Conservation (phyloP, 2,888 invertebrate species). For the Tridacna crocea region DNA sequence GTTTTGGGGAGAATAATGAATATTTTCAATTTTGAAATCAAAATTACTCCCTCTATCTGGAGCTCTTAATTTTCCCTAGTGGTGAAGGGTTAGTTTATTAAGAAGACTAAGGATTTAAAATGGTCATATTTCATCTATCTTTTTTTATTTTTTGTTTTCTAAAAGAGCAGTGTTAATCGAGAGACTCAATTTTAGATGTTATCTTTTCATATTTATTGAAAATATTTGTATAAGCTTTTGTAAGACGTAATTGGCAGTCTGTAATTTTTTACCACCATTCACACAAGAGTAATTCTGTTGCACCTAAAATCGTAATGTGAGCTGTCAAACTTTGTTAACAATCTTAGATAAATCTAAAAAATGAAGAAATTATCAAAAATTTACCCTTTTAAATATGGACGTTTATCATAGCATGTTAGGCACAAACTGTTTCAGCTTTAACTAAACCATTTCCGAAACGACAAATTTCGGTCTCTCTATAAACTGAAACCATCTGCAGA, state of each 20-base stretch:
- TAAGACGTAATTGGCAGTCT: background rate
- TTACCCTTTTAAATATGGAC: background rate
- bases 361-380: constrained; percentile 16
- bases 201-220: constrained; percentile 18
- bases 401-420: too few species aligned
- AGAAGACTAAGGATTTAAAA: background rate
- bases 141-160: constrained; percentile 3
- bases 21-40: too few species aligned
- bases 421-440: too few species aligned
- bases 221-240: constrained; percentile 19
- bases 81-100: too few species aligned
- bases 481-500: too few species aligned
- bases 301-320: constrained; percentile 15
- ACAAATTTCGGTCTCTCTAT: too few species aligned
- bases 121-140: constrained; percentile 17
- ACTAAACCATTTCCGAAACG: too few species aligned
- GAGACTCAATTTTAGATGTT: constrained; percentile 24
- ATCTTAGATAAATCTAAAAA: constrained; percentile 19
- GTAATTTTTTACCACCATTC: constrained; percentile 2
- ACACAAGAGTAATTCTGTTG: constrained; percentile 8
- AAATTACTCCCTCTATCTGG: too few species aligned
- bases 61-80: too few species aligned
- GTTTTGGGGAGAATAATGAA: too few species aligned
- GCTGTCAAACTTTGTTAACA: constrained; percentile 19
- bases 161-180: constrained; percentile 18